Conservation (phyloP, 2,888 invertebrate genomes). For the Hyposoter dolosus region DNA sequence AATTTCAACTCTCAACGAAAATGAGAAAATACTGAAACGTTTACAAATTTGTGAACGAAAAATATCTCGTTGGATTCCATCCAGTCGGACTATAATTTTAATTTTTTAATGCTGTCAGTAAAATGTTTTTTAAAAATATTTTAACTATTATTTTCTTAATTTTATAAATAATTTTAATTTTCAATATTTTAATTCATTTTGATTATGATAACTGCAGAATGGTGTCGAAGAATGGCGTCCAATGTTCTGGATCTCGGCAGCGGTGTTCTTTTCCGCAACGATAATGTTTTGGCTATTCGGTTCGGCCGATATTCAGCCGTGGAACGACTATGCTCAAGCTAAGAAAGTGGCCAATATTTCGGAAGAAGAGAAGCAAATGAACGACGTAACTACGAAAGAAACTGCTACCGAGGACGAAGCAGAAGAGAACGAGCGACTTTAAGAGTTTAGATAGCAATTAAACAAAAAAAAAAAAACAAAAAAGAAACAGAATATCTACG, state of each 20-base stretch:
- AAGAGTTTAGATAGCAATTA: slow-evolving; percentile 52
- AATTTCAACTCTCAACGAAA: neutral
- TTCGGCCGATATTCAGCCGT: slow-evolving; percentile 89
- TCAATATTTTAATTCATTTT: too few species aligned
- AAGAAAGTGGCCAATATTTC: slow-evolving; percentile 43
- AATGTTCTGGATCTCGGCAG: slow-evolving; percentile 90
- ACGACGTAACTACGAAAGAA: slow-evolving; percentile 62
- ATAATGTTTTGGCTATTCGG: slow-evolving; percentile 90
- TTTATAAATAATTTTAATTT: neutral
- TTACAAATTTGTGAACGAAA: neutral
- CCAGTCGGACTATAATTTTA: too few species aligned
- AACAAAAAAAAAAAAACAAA: neutral
- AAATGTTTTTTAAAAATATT: too few species aligned
- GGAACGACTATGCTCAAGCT: slow-evolving; percentile 87
- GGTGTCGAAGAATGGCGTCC: slow-evolving; percentile 91
- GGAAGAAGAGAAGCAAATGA: slow-evolving; percentile 80
- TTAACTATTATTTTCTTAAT: neutral
- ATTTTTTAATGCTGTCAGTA: too few species aligned
- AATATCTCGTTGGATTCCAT: neutral
- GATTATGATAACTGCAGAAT: slow-evolving; percentile 86
- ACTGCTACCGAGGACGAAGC: slow-evolving; percentile 73
- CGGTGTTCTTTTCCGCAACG: slow-evolving; percentile 89
- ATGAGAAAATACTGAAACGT: neutral
- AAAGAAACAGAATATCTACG: slow-evolving; percentile 17
- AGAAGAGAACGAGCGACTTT: slow-evolving; percentile 80